These are phyloP conservation scores for Nibea coibor DNA, from an alignment of 2,113 vertebrate genomes.

Conservation along the genomic window DNA sequence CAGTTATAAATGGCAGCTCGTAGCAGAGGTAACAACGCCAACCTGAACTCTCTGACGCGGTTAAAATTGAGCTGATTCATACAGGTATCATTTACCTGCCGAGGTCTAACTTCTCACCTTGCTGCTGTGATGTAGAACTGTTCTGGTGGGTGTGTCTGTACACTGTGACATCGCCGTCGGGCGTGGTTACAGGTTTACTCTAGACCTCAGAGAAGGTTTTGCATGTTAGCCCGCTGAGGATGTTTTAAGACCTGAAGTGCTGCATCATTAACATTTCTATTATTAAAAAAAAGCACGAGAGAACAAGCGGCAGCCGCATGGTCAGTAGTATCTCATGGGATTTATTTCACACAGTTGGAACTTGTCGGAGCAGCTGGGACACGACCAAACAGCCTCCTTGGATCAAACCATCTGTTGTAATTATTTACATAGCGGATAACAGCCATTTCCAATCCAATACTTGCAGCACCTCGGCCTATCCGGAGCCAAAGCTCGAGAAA, in stretches of 20 bases:
- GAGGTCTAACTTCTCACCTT: too few species aligned
- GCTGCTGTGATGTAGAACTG: too few species aligned
- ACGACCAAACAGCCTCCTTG: background rate
- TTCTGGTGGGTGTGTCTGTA: too few species aligned
- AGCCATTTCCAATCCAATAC: background rate
- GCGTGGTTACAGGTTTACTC: too few species aligned
- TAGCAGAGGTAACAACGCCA: too few species aligned
- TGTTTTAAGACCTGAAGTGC: background rate
- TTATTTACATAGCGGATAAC: slow-evolving; percentile 4
- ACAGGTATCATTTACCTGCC: too few species aligned
- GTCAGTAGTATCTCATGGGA: background rate
- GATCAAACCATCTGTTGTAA: background rate
- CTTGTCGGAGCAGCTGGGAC: slow-evolving; percentile 8
- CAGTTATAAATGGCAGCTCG: too few species aligned
- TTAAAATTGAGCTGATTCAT: too few species aligned
- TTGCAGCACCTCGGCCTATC: background rate
- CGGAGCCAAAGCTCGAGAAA: background rate
- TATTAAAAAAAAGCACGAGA: background rate
- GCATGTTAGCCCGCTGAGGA: background rate
- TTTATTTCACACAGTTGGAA: background rate
- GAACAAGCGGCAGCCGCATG: background rate
- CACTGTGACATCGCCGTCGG: too few species aligned
- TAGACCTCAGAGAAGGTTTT: too few species aligned
- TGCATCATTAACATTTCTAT: background rate
- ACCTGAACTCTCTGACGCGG: too few species aligned